Base-by-base conservation (phyloP, 2,113 vertebrate genomes). In the Cacatua alba region DNA sequence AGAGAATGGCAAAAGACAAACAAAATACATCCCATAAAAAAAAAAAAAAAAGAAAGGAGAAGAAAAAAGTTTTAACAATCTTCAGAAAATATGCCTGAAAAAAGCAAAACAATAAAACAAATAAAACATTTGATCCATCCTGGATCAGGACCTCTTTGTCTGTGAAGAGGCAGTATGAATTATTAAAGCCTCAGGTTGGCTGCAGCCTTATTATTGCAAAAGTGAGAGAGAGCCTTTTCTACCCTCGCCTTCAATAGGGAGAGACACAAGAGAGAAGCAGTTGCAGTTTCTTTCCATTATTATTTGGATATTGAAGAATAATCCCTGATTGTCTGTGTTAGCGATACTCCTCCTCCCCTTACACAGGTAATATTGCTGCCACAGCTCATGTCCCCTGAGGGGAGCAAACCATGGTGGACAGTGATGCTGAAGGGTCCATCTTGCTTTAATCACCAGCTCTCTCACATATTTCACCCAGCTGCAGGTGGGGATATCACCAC, bases 41-140 rank as follows among this genome's bases (percentile, higher is more conserved):
- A 84, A 53, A 35, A 46, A 59, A 48, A 9, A 14, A 59, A n/a
- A 59, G 23, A 23, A 35, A 24, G 13, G 6, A 19, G 35, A 65
- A 14, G 46, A 7, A 52, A 46, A 26, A 70, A 49, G 31, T 33
- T 94, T 93, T 72, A 85, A 70, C 19, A 72, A 43, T 69, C 67
- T 70, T 83, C 62, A 81, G 33, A 74, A 90, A 92, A 85, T 57
- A 87, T 23, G 11, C 44, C 59, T 72, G 44, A 60, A 91, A 89
- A 94, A 87, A 76, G n/a, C 20, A 77, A 88, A 85, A 67, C 51
- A 85, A 69, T 79, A 84, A 72, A 96, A 89, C 26, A 80, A 85
- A 79, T 78, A 84, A 76, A 96, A 89, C 24, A 80, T 84, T 91
- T 72, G 78, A 95, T 70, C 82, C 43, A 70, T 79, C 77, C 37